Conservation (phyloP, 2,113 vertebrate genomes). For the Anarhynchus alexandrinus region DNA sequence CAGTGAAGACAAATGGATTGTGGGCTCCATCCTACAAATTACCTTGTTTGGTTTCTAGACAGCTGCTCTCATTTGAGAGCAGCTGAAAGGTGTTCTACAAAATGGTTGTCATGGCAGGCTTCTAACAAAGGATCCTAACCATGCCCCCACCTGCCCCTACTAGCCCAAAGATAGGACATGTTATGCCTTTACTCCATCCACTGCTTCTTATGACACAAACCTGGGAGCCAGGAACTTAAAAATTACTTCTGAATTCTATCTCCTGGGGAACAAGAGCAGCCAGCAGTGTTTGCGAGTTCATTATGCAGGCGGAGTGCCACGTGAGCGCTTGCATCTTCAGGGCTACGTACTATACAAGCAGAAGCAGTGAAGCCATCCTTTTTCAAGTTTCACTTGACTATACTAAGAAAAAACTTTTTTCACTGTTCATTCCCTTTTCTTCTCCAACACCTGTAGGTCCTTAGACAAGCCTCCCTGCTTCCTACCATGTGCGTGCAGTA, state of each 20-base stretch:
- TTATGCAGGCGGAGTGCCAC: background rate
- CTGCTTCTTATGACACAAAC: background rate
- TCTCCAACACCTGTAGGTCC: background rate
- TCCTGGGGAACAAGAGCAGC: background rate
- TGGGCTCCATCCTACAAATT: background rate
- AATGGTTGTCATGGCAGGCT: background rate
- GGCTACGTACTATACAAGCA: background rate
- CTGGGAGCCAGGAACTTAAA: background rate
- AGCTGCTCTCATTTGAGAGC: background rate
- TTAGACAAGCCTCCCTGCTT: background rate
- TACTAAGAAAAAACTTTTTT: background rate
- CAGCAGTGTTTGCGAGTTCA: background rate
- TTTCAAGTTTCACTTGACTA: background rate
- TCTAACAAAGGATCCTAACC: background rate
- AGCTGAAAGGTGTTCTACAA: background rate
- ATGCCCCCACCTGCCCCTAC: rapidly evolving
- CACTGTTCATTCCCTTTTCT: background rate
- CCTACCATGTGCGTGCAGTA: background rate
- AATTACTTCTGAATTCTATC: background rate
- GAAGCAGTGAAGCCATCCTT: background rate
- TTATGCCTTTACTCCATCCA: background rate
- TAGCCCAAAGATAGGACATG: background rate
- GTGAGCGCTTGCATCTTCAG: background rate
- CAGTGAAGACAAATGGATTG: background rate
- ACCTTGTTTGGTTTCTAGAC: background rate